These are phyloP conservation scores for Ichneumoninae sp. DNA, from an alignment of 2,888 invertebrate genomes.

Conservation along the genomic window DNA sequence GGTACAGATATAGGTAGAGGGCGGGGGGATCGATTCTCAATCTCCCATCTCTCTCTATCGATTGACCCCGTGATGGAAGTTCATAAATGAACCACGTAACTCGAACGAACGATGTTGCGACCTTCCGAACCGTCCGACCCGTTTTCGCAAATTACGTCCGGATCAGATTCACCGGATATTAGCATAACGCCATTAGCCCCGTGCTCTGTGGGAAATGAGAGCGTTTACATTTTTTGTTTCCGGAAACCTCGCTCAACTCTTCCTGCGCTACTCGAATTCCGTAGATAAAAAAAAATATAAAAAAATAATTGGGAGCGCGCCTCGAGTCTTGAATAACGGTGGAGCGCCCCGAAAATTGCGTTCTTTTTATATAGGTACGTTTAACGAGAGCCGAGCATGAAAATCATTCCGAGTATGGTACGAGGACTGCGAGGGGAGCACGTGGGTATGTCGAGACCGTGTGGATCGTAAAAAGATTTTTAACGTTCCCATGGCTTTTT, in stretches of 20 bases:
- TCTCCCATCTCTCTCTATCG: constrained; percentile 6
- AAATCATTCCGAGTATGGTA: constrained; percentile 7
- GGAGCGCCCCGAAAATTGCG: constrained; percentile 20
- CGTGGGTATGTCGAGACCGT: constrained; percentile 40
- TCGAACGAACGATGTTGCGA: constrained; percentile 36
- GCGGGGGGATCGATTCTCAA: constrained; percentile 2
- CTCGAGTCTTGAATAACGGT: not conserved
- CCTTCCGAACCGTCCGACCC: constrained; percentile 23
- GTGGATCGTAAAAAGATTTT: constrained; percentile 40
- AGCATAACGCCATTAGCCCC: constrained; percentile 42
- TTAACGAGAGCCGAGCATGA: not conserved
- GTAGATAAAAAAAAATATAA: not conserved
- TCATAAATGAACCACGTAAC: constrained; percentile 32
- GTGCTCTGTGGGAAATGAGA: constrained; percentile 28
- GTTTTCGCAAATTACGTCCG: constrained; percentile 58
- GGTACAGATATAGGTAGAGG: not conserved
- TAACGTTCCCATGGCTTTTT: constrained; percentile 39
- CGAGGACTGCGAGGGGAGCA: constrained; percentile 9
- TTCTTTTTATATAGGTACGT: constrained; percentile 14
- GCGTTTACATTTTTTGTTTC: constrained; percentile 3
- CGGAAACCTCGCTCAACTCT: not conserved
- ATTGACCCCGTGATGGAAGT: constrained; percentile 21
- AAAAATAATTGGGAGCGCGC: not conserved
- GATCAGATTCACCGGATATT: constrained; percentile 59
- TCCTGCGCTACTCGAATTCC: not conserved